phyloP scores from a whole-genome alignment of 2,888 invertebrate genomes.

The Drosophila niveifrons region DNA sequence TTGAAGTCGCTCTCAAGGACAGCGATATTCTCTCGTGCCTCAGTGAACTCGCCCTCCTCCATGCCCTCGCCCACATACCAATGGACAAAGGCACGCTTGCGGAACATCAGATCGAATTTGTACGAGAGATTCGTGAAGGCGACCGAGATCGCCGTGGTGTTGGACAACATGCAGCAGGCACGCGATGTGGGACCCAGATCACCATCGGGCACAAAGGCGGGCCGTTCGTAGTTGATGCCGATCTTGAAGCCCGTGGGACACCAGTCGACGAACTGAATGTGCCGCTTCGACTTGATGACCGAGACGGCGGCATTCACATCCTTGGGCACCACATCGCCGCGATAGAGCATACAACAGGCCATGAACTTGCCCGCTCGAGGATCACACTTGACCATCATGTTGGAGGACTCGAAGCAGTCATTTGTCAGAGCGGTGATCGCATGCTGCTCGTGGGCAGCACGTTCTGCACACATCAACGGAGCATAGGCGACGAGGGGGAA shows the following conservation, averaged over 20 bases:
- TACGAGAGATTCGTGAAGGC: slow-evolving; percentile 96
- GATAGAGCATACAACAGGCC: slow-evolving; percentile 94
- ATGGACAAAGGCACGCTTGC: slow-evolving; percentile 93
- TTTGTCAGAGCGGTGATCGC: slow-evolving; percentile 91
- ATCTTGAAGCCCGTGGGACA: slow-evolving; percentile 97
- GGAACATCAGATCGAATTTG: slow-evolving; percentile 94
- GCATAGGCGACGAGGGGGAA: slow-evolving; percentile 84
- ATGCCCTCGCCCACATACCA: slow-evolving; percentile 89
- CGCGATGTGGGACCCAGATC: slow-evolving; percentile 93
- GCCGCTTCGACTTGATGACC: slow-evolving; percentile 90
- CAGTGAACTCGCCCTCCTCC: slow-evolving; percentile 85
- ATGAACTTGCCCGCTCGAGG: slow-evolving; percentile 94
- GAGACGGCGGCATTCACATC: slow-evolving; percentile 95
- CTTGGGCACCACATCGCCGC: slow-evolving; percentile 95
- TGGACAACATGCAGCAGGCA: slow-evolving; percentile 95
- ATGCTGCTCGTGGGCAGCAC: slow-evolving; percentile 82
- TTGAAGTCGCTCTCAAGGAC: slow-evolving; percentile 84
- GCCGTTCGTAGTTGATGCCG: slow-evolving; percentile 94
- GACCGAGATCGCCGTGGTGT: slow-evolving; percentile 95
- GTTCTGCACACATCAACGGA: slow-evolving; percentile 79
- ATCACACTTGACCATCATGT: slow-evolving; percentile 96
- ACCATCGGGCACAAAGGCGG: slow-evolving; percentile 91
- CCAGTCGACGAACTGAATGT: slow-evolving; percentile 97
- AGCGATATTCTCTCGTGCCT: slow-evolving; percentile 84
- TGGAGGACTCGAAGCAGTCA: slow-evolving; percentile 93